These are phyloP conservation scores for Trachelipus rathkii DNA, from an alignment of 1,140 invertebrate genomes.

Conservation along the genomic window DNA sequence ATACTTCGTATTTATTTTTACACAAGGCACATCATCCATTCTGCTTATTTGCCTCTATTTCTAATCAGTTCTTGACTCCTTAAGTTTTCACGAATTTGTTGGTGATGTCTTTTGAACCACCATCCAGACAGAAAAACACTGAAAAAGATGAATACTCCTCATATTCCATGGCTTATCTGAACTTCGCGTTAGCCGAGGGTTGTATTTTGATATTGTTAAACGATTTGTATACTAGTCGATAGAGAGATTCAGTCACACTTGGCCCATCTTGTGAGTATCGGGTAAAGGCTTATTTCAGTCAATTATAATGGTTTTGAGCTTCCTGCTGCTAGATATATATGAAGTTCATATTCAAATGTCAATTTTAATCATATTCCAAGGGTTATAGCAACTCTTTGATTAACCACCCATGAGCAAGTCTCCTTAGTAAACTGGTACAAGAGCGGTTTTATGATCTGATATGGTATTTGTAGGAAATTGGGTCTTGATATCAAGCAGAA, in stretches of 20 bases:
- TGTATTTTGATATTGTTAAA: too few species aligned
- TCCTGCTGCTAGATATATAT: neutral
- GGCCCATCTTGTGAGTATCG: neutral
- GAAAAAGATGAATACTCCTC: neutral
- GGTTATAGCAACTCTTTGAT: neutral
- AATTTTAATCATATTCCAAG: conserved; percentile 1
- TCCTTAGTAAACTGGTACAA: conserved; percentile 1
- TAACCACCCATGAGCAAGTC: neutral
- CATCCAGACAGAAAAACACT: too few species aligned
- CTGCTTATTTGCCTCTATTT: too few species aligned
- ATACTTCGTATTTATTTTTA: too few species aligned
- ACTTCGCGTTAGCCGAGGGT: neutral
- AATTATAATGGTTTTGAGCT: neutral
- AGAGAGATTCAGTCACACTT: too few species aligned
- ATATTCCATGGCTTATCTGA: neutral
- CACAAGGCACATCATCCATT: too few species aligned
- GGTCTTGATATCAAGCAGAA: neutral
- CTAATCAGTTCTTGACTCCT: too few species aligned
- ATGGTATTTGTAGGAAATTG: too few species aligned
- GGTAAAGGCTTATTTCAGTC: neutral
- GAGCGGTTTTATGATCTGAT: conserved; percentile 5
- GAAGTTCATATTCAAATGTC: conserved; percentile 21
- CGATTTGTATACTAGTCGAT: too few species aligned
- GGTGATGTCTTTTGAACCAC: too few species aligned
- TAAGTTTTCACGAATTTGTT: too few species aligned